Evolutionary conservation across 2,113 vertebrate genomes (phyloP).

Genomic region (Illadopsis cleaveri): DNA sequence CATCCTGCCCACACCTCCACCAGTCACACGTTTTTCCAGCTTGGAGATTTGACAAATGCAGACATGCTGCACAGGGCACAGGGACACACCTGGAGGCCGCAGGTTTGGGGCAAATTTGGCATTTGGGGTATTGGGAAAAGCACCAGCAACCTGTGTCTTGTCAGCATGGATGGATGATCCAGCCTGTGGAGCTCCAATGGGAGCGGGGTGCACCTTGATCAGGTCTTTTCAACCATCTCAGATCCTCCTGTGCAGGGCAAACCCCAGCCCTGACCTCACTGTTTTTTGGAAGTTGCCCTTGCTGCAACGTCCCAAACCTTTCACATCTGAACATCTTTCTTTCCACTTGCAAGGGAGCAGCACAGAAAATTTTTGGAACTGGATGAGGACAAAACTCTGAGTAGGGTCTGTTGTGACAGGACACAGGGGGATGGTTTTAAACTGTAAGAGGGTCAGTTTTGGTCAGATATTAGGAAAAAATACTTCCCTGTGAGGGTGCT

Average conservation of each 20-base stretch:
- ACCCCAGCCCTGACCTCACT: neutral
- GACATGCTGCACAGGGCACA: neutral
- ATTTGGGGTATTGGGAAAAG: neutral
- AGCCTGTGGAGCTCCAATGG: neutral
- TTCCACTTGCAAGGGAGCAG: neutral
- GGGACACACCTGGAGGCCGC: neutral
- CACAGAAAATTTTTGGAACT: neutral
- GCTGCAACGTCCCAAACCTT: neutral
- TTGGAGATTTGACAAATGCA: neutral
- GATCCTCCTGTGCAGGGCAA: neutral
- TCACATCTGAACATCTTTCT: accelerated
- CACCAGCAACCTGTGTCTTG: neutral
- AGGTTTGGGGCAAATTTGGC: neutral
- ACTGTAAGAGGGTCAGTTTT: neutral
- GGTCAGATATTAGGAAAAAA: accelerated
- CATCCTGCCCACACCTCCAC: neutral
- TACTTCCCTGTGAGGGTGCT: accelerated
- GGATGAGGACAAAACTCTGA: neutral
- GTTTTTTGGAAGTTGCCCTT: neutral
- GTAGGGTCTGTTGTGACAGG: neutral
- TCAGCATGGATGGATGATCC: neutral
- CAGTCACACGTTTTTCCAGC: neutral
- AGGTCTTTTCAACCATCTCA: neutral
- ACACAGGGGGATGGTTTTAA: neutral
- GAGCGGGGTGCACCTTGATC: too few species aligned